Evolutionary conservation across 2,797 vertebrate species (phyloP), one percentile per base, ranked within the genome.

Genomic region (Erpetoichthys calabaricus): DNA sequence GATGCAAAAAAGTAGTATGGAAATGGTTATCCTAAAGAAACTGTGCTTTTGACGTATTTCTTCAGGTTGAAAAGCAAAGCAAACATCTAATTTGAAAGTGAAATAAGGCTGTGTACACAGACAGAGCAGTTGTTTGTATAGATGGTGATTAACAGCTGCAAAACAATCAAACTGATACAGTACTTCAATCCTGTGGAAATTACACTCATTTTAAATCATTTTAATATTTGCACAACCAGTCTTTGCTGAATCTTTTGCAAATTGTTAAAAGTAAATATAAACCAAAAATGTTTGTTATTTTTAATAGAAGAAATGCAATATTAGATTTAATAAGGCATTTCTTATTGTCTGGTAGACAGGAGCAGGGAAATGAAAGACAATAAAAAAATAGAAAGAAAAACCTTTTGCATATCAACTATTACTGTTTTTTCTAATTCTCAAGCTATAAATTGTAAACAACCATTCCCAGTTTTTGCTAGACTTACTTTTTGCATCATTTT

Each of bases 81-180:
- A 66, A 61, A 78, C 64, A 78, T 69, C 70, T 72, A 73, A 83
- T 81, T 78, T 83, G 71, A 79, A 83, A 81, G 74, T 80, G 70
- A 82, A 83, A 82, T 84, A 71, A 84, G 78, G 78, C 78, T 72
- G 73, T 73, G 77, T 72, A 75, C 73, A 73, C 66, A 76, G 73
- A 81, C 79, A 84, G 77, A 80, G 68, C 73, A 80, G 78, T 78
- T 77, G 75, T 82, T 83, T 80, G 74, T 79, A 78, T 79, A 77
- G 83, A 76, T 79, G 68, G 71, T 76, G 73, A 80, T 85, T 84
- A 82, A 70, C 75, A 75, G 70, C 63, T 74, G 64, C 68, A 78
- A 78, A 83, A 82, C 55, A 73, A 82, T 76, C 67, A 70, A 77
- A 77, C 68, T 68, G 72, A 74, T 80, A 25, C 25, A 25, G 25